phyloP scores from a whole-genome alignment of 2,888 invertebrate genomes.

The Lysandra bellargus region DNA sequence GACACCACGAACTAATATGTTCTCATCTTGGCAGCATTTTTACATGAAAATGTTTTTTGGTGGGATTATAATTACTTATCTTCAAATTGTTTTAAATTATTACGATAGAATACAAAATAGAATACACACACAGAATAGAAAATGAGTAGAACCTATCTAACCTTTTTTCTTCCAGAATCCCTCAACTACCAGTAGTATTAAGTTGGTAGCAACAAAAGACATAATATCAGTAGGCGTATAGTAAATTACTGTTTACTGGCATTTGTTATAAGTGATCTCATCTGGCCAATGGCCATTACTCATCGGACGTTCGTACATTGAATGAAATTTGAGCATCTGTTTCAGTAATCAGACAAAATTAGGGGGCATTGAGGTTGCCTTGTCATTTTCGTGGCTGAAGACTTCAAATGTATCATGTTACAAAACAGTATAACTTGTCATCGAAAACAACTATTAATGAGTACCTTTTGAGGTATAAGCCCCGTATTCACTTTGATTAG shows the following conservation, averaged over 20 bases:
- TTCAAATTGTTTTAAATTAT: too few relatives aligned
- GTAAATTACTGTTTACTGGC: conserved; percentile 71
- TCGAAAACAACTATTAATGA: background rate
- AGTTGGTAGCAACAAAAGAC: conserved; percentile 5
- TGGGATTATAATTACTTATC: too few relatives aligned
- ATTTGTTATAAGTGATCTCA: conserved; percentile 69
- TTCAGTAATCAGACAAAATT: conserved; percentile 33
- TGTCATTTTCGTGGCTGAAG: conserved; percentile 18
- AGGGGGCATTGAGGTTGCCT: conserved; percentile 22
- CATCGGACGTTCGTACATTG: conserved; percentile 54
- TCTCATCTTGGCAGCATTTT: too few relatives aligned
- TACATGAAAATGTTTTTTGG: too few relatives aligned
- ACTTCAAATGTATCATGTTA: background rate
- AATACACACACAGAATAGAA: too few relatives aligned
- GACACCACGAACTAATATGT: too few relatives aligned
- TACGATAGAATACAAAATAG: too few relatives aligned
- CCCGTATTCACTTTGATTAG: too few relatives aligned
- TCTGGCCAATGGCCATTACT: conserved; percentile 66
- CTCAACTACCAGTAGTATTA: too few relatives aligned
- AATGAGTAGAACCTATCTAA: too few relatives aligned
- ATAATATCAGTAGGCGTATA: conserved; percentile 46
- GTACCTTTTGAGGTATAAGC: too few relatives aligned
- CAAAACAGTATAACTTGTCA: background rate
- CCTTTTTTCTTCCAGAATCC: too few relatives aligned
- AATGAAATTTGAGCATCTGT: conserved; percentile 45